Evolutionary conservation across 2,113 vertebrate genomes (phyloP).

Genomic region (Hyaena hyaena): DNA sequence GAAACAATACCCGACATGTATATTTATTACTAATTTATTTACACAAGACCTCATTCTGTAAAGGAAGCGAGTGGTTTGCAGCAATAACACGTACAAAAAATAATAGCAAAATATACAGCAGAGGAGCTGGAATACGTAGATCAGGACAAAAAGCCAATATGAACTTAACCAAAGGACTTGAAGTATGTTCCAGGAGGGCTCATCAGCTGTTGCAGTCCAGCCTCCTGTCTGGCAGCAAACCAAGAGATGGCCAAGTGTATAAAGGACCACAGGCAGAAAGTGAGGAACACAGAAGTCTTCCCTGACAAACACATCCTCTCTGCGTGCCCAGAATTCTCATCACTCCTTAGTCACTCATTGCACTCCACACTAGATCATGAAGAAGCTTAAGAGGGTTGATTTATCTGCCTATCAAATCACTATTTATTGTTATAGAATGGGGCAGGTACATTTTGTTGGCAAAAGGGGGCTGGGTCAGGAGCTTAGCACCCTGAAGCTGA

Average conservation of each 20-base stretch:
- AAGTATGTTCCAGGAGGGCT: background rate
- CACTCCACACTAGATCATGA: background rate
- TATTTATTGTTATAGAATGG: background rate
- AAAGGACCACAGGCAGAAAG: background rate
- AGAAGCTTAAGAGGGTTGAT: background rate
- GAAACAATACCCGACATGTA: background rate
- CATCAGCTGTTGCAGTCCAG: background rate
- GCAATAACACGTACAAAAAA: background rate
- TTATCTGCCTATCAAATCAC: background rate
- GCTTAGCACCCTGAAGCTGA: background rate
- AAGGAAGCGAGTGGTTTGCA: background rate
- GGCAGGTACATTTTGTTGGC: background rate
- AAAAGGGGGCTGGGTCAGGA: background rate
- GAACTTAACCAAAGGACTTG: background rate
- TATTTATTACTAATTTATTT: background rate
- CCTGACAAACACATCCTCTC: background rate
- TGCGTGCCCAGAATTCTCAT: background rate
- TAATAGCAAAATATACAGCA: background rate
- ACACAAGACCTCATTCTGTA: background rate
- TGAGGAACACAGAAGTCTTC: background rate
- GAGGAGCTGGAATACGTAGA: background rate
- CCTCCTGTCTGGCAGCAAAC: background rate
- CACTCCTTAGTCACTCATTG: background rate
- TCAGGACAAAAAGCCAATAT: background rate
- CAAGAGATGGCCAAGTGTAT: background rate